These are phyloP conservation scores for Pterocles gutturalis DNA, from an alignment of 2,113 vertebrate genomes.

Conservation along the genomic window DNA sequence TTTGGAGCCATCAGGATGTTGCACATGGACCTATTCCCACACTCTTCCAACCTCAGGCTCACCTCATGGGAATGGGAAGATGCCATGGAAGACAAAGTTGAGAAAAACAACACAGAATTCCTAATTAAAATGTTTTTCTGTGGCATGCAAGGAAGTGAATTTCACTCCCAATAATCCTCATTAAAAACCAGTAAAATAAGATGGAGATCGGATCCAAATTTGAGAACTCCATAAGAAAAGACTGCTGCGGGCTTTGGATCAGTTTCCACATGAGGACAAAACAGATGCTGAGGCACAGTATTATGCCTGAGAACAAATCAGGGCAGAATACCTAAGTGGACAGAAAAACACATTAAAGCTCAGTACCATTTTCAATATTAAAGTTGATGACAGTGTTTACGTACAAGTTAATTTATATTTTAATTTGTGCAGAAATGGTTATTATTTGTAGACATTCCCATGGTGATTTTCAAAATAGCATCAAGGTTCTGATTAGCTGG, in stretches of 20 bases:
- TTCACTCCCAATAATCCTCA: not conserved
- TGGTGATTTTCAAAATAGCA: not conserved
- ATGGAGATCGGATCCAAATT: not conserved
- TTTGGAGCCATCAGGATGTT: not conserved
- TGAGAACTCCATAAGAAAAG: not conserved
- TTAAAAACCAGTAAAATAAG: not conserved
- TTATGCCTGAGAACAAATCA: not conserved
- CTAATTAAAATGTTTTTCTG: not conserved
- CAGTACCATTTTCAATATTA: not conserved
- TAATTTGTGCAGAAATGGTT: not conserved
- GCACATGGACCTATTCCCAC: not conserved
- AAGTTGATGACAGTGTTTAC: conserved; percentile 9
- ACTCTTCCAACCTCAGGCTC: not conserved
- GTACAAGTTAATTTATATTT: conserved; percentile 22
- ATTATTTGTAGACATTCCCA: conserved; percentile 44
- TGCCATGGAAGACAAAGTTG: not conserved
- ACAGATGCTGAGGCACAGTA: not conserved
- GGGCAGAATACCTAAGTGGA: not conserved
- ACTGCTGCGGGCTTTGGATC: not conserved
- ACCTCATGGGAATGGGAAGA: not conserved
- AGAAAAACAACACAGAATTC: not conserved
- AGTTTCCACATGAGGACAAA: not conserved
- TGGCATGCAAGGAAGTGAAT: not conserved
- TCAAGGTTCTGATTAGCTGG: not conserved
- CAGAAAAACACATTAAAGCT: conserved; percentile 37